Evolutionary conservation across 2,888 invertebrate species (phyloP).

Genomic region (Ectobius pallidus): DNA sequence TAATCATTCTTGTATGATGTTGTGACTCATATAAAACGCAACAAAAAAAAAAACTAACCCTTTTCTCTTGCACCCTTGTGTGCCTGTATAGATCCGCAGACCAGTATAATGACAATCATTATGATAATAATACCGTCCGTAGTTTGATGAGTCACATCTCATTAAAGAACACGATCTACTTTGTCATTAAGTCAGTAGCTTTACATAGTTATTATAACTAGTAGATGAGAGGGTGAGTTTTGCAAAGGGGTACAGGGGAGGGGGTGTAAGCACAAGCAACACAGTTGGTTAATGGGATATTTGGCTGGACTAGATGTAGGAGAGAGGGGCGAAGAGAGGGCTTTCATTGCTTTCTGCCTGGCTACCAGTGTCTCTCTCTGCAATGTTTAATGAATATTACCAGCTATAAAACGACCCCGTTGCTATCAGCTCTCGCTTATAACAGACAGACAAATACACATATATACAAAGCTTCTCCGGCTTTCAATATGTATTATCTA

Average conservation of each 20-base stretch:
- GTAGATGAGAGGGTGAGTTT: too few species aligned
- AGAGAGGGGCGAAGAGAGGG: background rate
- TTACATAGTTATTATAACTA: conserved; percentile 27
- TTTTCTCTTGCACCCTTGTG: background rate
- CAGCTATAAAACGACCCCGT: conserved; percentile 30
- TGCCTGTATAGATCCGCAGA: background rate
- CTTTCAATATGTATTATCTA: too few species aligned
- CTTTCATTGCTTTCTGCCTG: conserved; percentile 5
- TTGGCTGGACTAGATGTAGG: background rate
- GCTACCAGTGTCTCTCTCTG: background rate
- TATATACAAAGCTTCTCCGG: background rate
- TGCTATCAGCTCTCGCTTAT: conserved; percentile 27
- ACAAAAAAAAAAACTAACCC: too few species aligned
- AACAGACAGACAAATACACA: background rate
- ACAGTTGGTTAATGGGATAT: conserved; percentile 29
- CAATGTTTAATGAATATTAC: conserved; percentile 37
- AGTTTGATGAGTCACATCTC: conserved; percentile 27
- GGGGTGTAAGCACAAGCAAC: background rate
- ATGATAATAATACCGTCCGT: conserved; percentile 21
- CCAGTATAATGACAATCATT: conserved; percentile 15
- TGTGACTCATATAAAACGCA: background rate
- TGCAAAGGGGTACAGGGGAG: too few species aligned
- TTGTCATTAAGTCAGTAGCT: conserved; percentile 27
- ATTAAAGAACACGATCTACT: conserved; percentile 18
- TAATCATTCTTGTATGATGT: too few species aligned